Evolutionary conservation across 2,113 vertebrate genomes (phyloP).

Genomic region (Acinonyx jubatus): DNA sequence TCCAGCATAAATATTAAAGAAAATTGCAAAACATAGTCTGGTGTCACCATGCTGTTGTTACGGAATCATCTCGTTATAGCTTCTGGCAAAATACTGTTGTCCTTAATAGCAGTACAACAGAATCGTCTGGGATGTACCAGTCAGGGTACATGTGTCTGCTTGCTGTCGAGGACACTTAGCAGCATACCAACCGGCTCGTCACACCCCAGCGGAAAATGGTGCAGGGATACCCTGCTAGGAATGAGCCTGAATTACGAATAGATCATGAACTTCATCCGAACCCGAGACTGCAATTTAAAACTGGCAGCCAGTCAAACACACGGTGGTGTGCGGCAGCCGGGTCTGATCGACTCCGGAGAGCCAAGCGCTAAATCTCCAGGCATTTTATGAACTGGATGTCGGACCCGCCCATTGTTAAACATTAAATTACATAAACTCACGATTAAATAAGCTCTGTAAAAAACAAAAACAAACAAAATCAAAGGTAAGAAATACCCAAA

Average conservation of each 20-base stretch:
- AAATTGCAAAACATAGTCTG: conserved; percentile 60
- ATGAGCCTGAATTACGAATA: conserved; percentile 65
- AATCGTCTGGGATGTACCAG: conserved; percentile 49
- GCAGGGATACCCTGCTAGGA: conserved; percentile 48
- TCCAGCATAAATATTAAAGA: conserved; percentile 73
- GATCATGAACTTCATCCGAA: not conserved
- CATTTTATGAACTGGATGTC: not conserved
- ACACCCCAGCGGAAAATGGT: conserved; percentile 49
- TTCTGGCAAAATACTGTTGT: conserved; percentile 77
- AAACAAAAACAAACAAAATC: no score
- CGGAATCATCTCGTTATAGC: conserved; percentile 69
- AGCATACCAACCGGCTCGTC: conserved; percentile 43
- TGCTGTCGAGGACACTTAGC: conserved; percentile 68
- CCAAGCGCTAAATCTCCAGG: not conserved
- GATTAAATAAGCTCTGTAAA: not conserved
- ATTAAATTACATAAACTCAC: not conserved
- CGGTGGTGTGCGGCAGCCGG: accelerated
- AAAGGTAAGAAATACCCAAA: not conserved
- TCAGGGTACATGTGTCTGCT: conserved; percentile 69
- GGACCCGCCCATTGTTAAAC: not conserved
- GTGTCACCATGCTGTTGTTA: conserved; percentile 65
- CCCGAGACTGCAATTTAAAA: not conserved
- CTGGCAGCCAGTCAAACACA: not conserved
- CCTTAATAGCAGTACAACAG: conserved; percentile 59
- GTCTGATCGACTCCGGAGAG: not conserved